Evolutionary conservation across 2,888 invertebrate species (phyloP), one percentile per base, ranked within the genome.

Genomic region (Troilus luridus): DNA sequence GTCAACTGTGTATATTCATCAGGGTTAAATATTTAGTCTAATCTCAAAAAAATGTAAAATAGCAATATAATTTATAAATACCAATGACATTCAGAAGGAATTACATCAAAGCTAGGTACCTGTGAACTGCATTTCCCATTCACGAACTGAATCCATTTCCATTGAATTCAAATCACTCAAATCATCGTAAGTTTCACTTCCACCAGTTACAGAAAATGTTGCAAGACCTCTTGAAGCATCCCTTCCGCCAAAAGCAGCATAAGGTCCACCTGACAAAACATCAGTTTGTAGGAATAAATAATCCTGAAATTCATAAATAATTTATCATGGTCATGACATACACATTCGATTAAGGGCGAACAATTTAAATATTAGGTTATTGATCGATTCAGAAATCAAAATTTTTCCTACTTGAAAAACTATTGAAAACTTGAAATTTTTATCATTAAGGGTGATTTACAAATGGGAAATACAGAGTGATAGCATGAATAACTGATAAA

Each of bases 91-190:
- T 17, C 14, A 1, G 27, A 41, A 6, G 17, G 14, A 14, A 72
- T 27, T 24, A 0, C 17, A 9, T 77, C 17, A 12, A 27, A 54
- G 54, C 2, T 17, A 85, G 56, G 56, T 95, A 98, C 98, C 98
- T 96, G 97, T 97, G 94, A 99, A 98, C 94, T 99, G 99, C 94
- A 97, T 97, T 94, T 99, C 98, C 99, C 99, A 99, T 95, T 99
- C 99, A 93, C 96, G 96, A 12, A 99, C 97, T 54, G 98, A 98
- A 93, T 98, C 98, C 98, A 99, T 98, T 95, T 99, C 98, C 95
- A 97, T 96, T 21, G 97, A 96, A 94, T 97, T 97, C 91, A 99
- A 96, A 94, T 99, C 99, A 94, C 98, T 98, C 91, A 99, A 95
- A 94, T 99, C 99, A 95, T 99, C 99, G 95, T 98, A 98, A 93